Evolutionary conservation across 2,113 vertebrate genomes (phyloP).

Genomic region (Grallaria varia): DNA sequence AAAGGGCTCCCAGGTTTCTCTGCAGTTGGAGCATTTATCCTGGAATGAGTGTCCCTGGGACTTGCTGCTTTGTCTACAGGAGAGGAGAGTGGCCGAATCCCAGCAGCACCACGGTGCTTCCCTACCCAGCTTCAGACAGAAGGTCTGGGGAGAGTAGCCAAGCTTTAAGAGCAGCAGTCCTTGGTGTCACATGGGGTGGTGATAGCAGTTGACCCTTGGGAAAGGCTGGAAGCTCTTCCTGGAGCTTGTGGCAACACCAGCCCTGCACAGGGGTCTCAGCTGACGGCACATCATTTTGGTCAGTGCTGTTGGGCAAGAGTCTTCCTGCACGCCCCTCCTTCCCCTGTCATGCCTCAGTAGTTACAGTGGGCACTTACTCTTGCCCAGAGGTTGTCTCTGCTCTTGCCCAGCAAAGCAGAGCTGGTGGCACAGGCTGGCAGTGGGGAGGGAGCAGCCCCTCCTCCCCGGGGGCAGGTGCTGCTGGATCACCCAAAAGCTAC

Average conservation of each 20-base stretch:
- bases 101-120: rapidly evolving
- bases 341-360: rapidly evolving
- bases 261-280: rapidly evolving
- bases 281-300: rapidly evolving
- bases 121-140: not conserved
- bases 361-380: not conserved
- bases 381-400: rapidly evolving
- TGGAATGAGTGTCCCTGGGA: not conserved
- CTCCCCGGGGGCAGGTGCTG: not conserved
- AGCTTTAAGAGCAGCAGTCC: not conserved
- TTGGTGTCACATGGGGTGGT: not conserved
- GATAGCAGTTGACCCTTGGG: not conserved
- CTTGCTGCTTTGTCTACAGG: not conserved
- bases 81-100: not conserved
- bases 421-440: rapidly evolving
- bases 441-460: not conserved
- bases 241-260: not conserved
- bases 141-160: not conserved
- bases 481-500: not conserved
- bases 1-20: not conserved
- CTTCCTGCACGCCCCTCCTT: rapidly evolving
- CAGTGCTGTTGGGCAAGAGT: not conserved
- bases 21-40: not conserved
- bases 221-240: not conserved
- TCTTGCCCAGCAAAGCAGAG: not conserved